Base-by-base conservation (phyloP, 2,797 vertebrate species). In the Xenops minutus region DNA sequence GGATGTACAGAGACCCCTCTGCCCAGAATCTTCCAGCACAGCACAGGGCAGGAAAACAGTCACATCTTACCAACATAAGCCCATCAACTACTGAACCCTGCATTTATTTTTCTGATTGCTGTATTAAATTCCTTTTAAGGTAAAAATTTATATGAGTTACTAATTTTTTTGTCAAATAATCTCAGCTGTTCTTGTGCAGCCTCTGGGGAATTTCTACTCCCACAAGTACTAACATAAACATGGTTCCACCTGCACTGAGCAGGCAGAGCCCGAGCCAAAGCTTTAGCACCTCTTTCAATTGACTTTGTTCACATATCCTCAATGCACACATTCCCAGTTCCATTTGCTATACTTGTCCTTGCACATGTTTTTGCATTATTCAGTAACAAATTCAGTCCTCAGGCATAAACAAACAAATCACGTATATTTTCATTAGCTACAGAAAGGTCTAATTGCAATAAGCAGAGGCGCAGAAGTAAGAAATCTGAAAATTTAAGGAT, bases 331-430 rank as follows among this genome's bases (percentile, higher is more conserved):
- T 59, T 43, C 59, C 58, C 17, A 69, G 54, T 67, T 88, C 77
- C 85, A 90, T 58, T 72, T 91, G 39, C 93, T 54, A 14, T 6
- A 39, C 67, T 96, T 79, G 80, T 84, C 55, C 93, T 88, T 96
- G 82, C 63, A 54, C 34, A 81, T 84, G 86, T 89, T 91, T 92
- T 83, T 96, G 90, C 83, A 94, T 93, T 95, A 93, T 94, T 95
- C 92, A 97, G 89, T 68, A 96, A 87, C 73, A 93, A 92, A 94
- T 95, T 88, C 93, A 90, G 86, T 92, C 94, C 95, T 95, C 52
- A 3, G 95, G 94, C 92, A 89, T 91, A 95, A 95, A 96, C 94
- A 97, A 96, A 95, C 94, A 95, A 96, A 95, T 92, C 85, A 86
- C 92, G 94, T 92, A 91, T 92, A 93, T 93, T 93, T 93, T 95